phyloP scores from a whole-genome alignment of 2,888 invertebrate species.

The Priocnemis perturbator region DNA sequence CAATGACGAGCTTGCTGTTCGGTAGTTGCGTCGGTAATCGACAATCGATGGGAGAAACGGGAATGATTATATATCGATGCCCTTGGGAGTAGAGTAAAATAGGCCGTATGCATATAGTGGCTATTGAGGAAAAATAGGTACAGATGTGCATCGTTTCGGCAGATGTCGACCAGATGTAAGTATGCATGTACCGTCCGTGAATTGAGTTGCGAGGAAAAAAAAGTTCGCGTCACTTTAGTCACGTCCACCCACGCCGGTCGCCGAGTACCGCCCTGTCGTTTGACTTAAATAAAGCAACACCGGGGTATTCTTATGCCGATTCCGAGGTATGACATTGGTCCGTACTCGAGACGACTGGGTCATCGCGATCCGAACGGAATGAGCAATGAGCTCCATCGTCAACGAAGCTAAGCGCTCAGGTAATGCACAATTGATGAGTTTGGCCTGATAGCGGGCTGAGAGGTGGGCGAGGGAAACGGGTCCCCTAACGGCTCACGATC shows the following conservation, averaged over 20 bases:
- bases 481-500: slow-evolving; percentile 10
- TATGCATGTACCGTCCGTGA: too few species aligned
- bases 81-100: too few species aligned
- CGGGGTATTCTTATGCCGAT: slow-evolving; percentile 6
- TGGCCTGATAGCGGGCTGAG: slow-evolving; percentile 20
- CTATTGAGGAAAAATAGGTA: too few species aligned
- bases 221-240: too few species aligned
- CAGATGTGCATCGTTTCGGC: too few species aligned
- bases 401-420: slow-evolving; percentile 24
- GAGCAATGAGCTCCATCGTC: slow-evolving; percentile 19
- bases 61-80: too few species aligned
- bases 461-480: slow-evolving; percentile 18
- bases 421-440: slow-evolving; percentile 6
- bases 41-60: slow-evolving; percentile 1
- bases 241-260: too few species aligned
- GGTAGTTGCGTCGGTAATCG: slow-evolving; percentile 3
- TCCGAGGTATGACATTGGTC: slow-evolving; percentile 16
- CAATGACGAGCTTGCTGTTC: not conserved
- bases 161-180: too few species aligned
- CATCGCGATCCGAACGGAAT: slow-evolving; percentile 24
- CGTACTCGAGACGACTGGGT: slow-evolving; percentile 16
- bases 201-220: too few species aligned
- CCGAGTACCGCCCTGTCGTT: too few species aligned
- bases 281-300: not conserved
- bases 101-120: too few species aligned